Base-by-base conservation (phyloP, 2,113 vertebrate species). In the Channa argus region DNA sequence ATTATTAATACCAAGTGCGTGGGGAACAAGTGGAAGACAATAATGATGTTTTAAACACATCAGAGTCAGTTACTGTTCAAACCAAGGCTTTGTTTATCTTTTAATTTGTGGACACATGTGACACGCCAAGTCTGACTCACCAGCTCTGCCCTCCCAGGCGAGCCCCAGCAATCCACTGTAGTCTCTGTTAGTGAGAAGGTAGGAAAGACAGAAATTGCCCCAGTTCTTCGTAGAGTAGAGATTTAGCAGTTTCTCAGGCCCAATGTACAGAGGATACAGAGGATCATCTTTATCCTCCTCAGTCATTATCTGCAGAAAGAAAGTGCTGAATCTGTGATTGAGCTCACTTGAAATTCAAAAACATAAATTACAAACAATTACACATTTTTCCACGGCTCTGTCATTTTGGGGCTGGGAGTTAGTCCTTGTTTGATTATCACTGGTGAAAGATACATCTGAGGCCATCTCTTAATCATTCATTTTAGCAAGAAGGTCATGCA, bases 161-260 rank as follows among this genome's bases (percentile, higher is more conserved):
- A 96, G 84, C 0, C 95, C 95, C 6, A 96, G 90, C 33, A 94
- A 72, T 1, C 94, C 94, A 1, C 90, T 95, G 89, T 94, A 95
- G 87, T 96, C 95, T 33, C 95, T 85, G 91, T 94, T 73, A 2
- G 95, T 95, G 50, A 96, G 85, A 55, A 96, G 91, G 63, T 94
- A 95, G 6, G 95, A 94, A 49, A 96, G 86, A 65, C 95, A 96
- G 82, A 92, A 94, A 59, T 94, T 89, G 14, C 90, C 88, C 95
- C 94, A 95, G 88, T 94, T 92, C 2, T 38, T 82, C 73, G 91
- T 82, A 0, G 95, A 95, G 77, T 86, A 94, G 6, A 96, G 58
- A 83, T 91, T 94, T 55, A 96, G 75, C 8, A 96, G 89, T 60
- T 93, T 95, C 84, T 96, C 95, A 0, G 93, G 91, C 5, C 95